phyloP scores from a whole-genome alignment of 1,140 invertebrate species.

The Leptonema lineaticorne region DNA sequence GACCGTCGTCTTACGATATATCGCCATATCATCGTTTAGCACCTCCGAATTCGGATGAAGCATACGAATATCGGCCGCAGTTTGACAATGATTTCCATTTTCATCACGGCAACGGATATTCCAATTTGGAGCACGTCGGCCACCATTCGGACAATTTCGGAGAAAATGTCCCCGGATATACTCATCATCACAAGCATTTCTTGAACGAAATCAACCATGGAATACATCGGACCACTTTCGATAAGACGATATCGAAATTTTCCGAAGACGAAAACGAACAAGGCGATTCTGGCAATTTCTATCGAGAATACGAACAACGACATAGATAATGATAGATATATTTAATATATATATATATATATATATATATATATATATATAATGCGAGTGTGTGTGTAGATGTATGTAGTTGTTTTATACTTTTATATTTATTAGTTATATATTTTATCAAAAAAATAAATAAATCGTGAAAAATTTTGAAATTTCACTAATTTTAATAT shows the following conservation, averaged over 20 bases:
- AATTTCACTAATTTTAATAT: too few relatives aligned
- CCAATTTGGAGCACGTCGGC: neutral
- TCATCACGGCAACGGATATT: neutral
- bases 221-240: constrained; percentile 5
- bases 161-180: constrained; percentile 31
- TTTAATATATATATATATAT: neutral
- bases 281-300: neutral
- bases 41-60: neutral
- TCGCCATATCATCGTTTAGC: constrained; percentile 31
- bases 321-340: neutral
- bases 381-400: too few relatives aligned
- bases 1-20: constrained; percentile 29
- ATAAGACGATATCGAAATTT: constrained; percentile 8
- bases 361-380: too few relatives aligned
- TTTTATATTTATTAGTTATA: too few relatives aligned
- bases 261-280: constrained; percentile 16
- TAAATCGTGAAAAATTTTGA: too few relatives aligned
- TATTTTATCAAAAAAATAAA: too few relatives aligned
- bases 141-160: constrained; percentile 29
- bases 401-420: too few relatives aligned
- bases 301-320: constrained; percentile 17
- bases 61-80: constrained; percentile 24
- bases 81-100: neutral
- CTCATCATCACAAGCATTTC: constrained; percentile 26
- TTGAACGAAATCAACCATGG: constrained; percentile 35